A percentile compares a stretch with the other conserved stretches of the same genome.
Conservation (phyloP, 1,140 invertebrate genomes). For the Drosophila virilis region DNA sequence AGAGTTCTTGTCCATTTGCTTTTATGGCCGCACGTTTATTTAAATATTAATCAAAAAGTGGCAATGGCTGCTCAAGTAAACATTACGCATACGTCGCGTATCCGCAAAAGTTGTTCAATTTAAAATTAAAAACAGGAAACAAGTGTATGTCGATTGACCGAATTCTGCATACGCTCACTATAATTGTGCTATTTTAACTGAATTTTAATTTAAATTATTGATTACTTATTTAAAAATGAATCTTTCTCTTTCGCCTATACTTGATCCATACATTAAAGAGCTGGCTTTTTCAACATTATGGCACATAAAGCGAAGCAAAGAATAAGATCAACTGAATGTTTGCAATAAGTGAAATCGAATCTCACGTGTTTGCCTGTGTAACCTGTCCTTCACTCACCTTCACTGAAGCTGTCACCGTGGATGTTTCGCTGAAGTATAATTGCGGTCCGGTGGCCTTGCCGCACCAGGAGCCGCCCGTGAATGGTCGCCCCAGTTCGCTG, state of each 20-base stretch:
- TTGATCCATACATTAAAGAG: too few species aligned
- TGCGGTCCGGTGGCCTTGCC: slow-evolving; percentile 90
- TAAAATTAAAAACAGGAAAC: slow-evolving; percentile 52
- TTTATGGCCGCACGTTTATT: slow-evolving; percentile 75
- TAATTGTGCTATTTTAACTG: too few species aligned
- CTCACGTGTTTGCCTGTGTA: slow-evolving; percentile 5
- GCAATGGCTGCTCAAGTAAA: slow-evolving; percentile 66
- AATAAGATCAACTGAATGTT: not conserved
- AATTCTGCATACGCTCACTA: slow-evolving; percentile 6
- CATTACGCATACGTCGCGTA: slow-evolving; percentile 64
- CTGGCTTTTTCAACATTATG: not conserved
- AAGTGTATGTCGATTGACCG: not conserved
- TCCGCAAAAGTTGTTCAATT: slow-evolving; percentile 54
- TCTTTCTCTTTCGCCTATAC: too few species aligned
- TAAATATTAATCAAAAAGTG: slow-evolving; percentile 82
- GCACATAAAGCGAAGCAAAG: not conserved
- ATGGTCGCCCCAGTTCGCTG: slow-evolving; percentile 91
- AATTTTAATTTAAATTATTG: too few species aligned
- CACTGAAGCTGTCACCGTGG: slow-evolving; percentile 91
- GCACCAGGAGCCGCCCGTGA: slow-evolving; percentile 94
- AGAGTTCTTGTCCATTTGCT: slow-evolving; percentile 54
- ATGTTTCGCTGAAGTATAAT: slow-evolving; percentile 94
- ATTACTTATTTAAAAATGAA: too few species aligned
- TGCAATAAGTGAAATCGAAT: slow-evolving; percentile 8
- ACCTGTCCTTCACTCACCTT: slow-evolving; percentile 83